Conservation (phyloP, 2,113 vertebrate species). For the Indicator maculatus region DNA sequence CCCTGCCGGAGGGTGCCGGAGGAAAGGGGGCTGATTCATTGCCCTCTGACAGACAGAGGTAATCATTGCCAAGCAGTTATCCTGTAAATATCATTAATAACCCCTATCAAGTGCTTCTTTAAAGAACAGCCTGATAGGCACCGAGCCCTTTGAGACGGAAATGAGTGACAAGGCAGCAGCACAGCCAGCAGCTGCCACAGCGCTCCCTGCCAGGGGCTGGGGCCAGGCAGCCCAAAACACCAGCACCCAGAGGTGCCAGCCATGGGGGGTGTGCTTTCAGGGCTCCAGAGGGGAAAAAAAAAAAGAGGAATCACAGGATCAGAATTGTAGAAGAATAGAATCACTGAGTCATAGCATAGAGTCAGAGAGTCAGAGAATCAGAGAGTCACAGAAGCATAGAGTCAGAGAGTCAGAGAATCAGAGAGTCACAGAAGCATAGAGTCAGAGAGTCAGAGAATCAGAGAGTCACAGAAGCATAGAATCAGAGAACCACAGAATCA, state of each 20-base stretch:
- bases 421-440: too few relatives aligned
- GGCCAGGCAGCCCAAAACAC: neutral
- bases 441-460: too few relatives aligned
- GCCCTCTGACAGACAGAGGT: conserved; percentile 1
- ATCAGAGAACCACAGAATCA: too few relatives aligned
- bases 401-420: too few relatives aligned
- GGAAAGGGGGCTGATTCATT: conserved; percentile 50
- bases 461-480: too few relatives aligned
- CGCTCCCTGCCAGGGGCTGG: neutral
- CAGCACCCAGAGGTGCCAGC: neutral
- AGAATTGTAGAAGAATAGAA: too few relatives aligned
- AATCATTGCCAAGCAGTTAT: conserved; percentile 51
- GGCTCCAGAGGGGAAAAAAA: too few relatives aligned
- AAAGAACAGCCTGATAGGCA: conserved; percentile 4
- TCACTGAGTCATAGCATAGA: too few relatives aligned
- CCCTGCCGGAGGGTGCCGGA: neutral
- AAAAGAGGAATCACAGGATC: neutral
- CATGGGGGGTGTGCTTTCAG: neutral
- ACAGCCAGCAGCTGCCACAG: neutral
- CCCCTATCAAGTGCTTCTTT: neutral
- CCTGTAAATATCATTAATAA: conserved; percentile 62
- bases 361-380: too few relatives aligned
- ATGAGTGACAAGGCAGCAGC: neutral
- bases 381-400: too few relatives aligned
- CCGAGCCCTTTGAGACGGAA: conserved; percentile 1